Evolutionary conservation across 1,140 invertebrate species (phyloP), one percentile per base, ranked within the genome.

Genomic region (Penaeus vannamei): DNA sequence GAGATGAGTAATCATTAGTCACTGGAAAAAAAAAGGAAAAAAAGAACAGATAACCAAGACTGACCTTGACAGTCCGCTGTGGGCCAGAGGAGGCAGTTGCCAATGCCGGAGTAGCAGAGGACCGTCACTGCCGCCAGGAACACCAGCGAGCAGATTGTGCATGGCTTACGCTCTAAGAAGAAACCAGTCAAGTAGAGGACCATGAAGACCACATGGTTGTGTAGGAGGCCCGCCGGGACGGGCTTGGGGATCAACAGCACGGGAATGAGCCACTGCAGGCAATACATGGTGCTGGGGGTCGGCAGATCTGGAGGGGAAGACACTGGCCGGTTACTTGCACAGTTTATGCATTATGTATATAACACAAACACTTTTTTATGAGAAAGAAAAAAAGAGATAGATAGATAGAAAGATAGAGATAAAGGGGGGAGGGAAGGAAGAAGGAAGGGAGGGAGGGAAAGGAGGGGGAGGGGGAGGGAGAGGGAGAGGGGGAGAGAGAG

Each of bases 191-290:
- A 94, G 93, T 98, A 99, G 19, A 99, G 94, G 66, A 97, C 96
- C 95, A 99, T 97, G 93, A 99, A 98, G 96, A 99, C 97, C 61
- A 98, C 97, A 94, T 99, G 98, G 87, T 98, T 99, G 93, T 98
- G 97, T 87, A 99, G 94, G 36, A 99, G 94, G 61, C 97, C 97
- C 92, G 98, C 97, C 94, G 99, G 99, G 66, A 97, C 95, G 66
- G 98, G 98, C 94, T 99, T 99, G 90, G 98, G 98, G 93, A 99
- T 98, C 80, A 99, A 94, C 86, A 99, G 94, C 82, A 99, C 98
- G 82, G 98, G 98, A 92, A 99, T 97, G 91, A 99, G 94, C 97
- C 98, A 99, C 95, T 99, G 98, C 92, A 99, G 95, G 94, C 98
- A 99, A 95, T 99, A 99, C 98, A 99, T 99, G 8, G 90, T 80